A percentile compares a stretch with the other conserved stretches of the same genome.
Evolutionary conservation across 1,140 invertebrate species (phyloP).

Genomic region (Megalopta genalis): DNA sequence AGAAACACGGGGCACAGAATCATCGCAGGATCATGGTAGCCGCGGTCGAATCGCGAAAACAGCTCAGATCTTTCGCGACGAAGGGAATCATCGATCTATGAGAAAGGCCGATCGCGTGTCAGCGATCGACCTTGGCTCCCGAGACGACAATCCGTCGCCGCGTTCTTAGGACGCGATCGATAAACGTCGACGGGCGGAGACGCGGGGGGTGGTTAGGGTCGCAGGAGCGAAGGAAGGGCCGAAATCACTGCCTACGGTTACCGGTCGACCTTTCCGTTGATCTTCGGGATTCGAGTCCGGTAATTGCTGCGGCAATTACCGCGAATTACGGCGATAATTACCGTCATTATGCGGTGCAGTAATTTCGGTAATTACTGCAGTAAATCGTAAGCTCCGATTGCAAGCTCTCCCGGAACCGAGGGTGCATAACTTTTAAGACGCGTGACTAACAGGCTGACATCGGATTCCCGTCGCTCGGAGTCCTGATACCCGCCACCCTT

Average conservation of each 20-base stretch:
- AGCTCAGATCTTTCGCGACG: too few species aligned
- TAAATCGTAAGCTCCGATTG: constrained; percentile 63
- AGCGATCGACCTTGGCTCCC: constrained; percentile 13
- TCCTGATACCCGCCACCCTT: constrained; percentile 38
- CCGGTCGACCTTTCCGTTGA: constrained; percentile 42
- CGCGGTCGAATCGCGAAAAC: too few species aligned
- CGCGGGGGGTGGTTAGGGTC: background rate
- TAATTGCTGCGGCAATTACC: constrained; percentile 63
- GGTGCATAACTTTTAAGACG: constrained; percentile 50
- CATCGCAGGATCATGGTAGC: too few species aligned
- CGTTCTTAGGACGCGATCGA: constrained; percentile 44
- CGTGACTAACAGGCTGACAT: constrained; percentile 25
- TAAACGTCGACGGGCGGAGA: constrained; percentile 16
- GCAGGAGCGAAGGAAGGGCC: background rate
- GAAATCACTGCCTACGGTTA: constrained; percentile 38
- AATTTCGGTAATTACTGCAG: constrained; percentile 65
- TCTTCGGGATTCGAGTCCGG: constrained; percentile 55
- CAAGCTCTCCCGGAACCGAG: constrained; percentile 15
- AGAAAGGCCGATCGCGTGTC: background rate
- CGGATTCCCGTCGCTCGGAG: constrained; percentile 2
- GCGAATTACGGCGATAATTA: constrained; percentile 63
- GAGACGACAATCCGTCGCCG: constrained; percentile 9
- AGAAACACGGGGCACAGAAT: too few species aligned
- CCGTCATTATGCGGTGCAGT: constrained; percentile 62
- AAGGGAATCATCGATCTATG: too few species aligned